These are phyloP conservation scores for Naso thynnoides DNA, from an alignment of 2,797 vertebrate genomes.

Conservation along the genomic window DNA sequence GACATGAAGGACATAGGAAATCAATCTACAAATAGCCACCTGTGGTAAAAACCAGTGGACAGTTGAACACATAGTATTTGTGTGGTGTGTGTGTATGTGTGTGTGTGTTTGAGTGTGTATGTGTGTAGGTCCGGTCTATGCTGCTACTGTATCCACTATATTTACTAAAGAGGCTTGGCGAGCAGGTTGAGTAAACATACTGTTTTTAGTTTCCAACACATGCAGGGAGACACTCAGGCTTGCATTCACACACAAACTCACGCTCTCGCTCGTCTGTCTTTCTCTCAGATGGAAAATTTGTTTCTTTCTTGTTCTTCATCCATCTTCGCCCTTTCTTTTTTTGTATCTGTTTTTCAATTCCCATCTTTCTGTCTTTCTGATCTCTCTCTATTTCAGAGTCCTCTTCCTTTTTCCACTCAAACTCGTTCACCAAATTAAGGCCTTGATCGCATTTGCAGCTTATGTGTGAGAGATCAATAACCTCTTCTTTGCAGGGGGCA, in stretches of 20 bases:
- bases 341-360: constrained; percentile 1
- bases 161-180: constrained; percentile 71
- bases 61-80: constrained; percentile 56
- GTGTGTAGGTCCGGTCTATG: constrained; percentile 46
- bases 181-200: constrained; percentile 66
- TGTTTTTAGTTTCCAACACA: constrained; percentile 60
- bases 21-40: constrained; percentile 68
- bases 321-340: neutral
- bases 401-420: neutral
- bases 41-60: constrained; percentile 58
- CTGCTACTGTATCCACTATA: constrained; percentile 66
- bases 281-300: constrained; percentile 5
- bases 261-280: neutral
- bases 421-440: neutral
- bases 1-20: constrained; percentile 52
- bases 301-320: constrained; percentile 3
- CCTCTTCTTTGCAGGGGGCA: neutral
- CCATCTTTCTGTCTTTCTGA: neutral
- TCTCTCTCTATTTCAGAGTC: neutral
- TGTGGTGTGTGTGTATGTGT: constrained; percentile 37
- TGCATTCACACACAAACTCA: constrained; percentile 29
- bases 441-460: constrained; percentile 2
- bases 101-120: constrained; percentile 28
- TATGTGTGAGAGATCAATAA: neutral
- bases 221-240: constrained; percentile 23